Evolutionary conservation across 2,888 invertebrate species (phyloP).

Genomic region (Pseudococcus viburni): DNA sequence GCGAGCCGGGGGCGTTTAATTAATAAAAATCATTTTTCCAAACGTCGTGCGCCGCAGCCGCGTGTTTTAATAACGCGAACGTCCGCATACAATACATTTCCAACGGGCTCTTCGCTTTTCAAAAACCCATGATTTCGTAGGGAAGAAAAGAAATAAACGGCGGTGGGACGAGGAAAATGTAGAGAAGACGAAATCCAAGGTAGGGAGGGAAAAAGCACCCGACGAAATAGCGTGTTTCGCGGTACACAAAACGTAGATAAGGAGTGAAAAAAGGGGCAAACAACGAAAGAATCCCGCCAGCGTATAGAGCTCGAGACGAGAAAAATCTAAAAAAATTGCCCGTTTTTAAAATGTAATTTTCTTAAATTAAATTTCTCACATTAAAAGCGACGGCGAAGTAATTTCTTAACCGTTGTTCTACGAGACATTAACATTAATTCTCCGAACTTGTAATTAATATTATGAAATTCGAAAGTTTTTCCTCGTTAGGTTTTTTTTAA

Average conservation of each 20-base stretch:
- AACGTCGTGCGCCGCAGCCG: not conserved
- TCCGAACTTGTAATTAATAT: constrained; percentile 1
- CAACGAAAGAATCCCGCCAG: not conserved
- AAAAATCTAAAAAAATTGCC: constrained; percentile 23
- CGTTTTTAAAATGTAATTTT: constrained; percentile 17
- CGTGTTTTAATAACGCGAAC: not conserved
- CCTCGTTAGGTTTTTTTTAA: not conserved
- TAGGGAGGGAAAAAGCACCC: not conserved
- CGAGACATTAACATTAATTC: constrained; percentile 17
- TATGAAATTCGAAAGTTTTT: constrained; percentile 1
- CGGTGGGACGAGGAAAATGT: not conserved
- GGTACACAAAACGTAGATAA: not conserved
- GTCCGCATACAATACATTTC: constrained; percentile 22
- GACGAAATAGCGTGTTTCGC: not conserved
- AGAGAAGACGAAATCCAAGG: not conserved
- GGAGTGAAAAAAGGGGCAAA: not conserved
- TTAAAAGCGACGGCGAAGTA: constrained; percentile 20
- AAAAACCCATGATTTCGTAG: not conserved
- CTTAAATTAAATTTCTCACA: constrained; percentile 22
- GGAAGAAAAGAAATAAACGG: not conserved
- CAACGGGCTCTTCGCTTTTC: not conserved
- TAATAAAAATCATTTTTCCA: constrained; percentile 34
- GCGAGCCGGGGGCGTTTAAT: not conserved
- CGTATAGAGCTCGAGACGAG: not conserved
- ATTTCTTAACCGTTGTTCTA: constrained; percentile 10